These are phyloP conservation scores for Saturnia japonica DNA, from an alignment of 2,888 invertebrate genomes.

Conservation along the genomic window DNA sequence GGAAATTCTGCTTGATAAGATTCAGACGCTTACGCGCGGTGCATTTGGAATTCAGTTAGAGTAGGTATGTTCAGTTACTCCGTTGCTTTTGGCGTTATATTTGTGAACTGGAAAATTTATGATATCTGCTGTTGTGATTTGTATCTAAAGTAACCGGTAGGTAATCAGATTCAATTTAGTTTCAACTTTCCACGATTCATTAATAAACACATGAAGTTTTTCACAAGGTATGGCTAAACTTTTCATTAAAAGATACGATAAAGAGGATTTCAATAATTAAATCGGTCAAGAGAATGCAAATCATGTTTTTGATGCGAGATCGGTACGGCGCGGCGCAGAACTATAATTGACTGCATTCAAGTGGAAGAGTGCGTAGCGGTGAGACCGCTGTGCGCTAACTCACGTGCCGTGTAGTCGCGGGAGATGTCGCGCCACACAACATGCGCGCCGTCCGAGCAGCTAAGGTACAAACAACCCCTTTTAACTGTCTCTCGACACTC, in stretches of 20 bases:
- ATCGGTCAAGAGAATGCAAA: not conserved
- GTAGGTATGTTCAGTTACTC: not conserved
- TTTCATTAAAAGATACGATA: not conserved
- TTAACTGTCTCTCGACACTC: not conserved
- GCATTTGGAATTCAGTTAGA: not conserved
- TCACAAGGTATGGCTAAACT: not conserved
- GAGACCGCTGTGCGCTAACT: slow-evolving; percentile 13
- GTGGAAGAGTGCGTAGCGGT: not conserved
- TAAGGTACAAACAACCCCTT: slow-evolving; percentile 52
- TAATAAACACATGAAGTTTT: not conserved
- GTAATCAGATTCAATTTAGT: too few species aligned
- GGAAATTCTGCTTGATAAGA: slow-evolving; percentile 23
- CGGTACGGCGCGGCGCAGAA: not conserved
- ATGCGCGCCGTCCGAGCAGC: slow-evolving; percentile 70
- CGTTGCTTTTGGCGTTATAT: not conserved
- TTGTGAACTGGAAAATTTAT: not conserved
- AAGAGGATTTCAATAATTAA: not conserved
- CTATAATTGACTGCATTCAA: not conserved
- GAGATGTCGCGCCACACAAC: slow-evolving; percentile 50
- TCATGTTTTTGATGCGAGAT: not conserved
- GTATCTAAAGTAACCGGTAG: too few species aligned
- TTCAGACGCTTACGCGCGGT: not conserved
- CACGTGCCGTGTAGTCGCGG: slow-evolving; percentile 35
- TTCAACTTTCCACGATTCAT: too few species aligned
- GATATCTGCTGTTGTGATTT: too few species aligned